Percentiles rank a stretch among this genome's conserved stretches.
Evolutionary conservation across 2,797 vertebrate species (phyloP).

Genomic region (Acridotheres tristis): DNA sequence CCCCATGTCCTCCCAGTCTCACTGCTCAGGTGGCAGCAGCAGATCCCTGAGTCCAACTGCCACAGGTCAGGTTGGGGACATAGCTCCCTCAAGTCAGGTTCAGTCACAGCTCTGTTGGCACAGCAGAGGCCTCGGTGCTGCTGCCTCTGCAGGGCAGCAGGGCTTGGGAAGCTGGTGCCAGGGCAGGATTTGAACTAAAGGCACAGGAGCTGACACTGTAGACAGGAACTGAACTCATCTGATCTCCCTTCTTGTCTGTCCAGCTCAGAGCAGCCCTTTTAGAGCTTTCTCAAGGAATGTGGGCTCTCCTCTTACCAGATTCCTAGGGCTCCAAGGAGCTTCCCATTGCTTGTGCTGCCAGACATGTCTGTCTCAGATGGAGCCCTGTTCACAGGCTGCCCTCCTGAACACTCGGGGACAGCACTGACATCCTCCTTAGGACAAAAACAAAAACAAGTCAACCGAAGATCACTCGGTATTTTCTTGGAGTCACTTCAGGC

Average conservation of each 20-base stretch:
- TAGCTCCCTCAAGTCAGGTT: too few relatives aligned
- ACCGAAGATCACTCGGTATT: background rate
- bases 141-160: background rate
- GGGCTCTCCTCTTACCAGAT: background rate
- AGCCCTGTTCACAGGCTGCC: background rate
- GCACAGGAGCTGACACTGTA: background rate
- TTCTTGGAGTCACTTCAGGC: background rate
- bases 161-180: background rate
- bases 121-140: too few relatives aligned
- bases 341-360: background rate
- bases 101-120: too few relatives aligned
- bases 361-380: background rate
- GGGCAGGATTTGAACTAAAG: background rate
- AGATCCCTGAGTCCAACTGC: background rate
- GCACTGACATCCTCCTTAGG: background rate
- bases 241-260: background rate
- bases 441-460: background rate
- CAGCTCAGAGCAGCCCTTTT: background rate
- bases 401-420: background rate
- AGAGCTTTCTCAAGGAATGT: background rate
- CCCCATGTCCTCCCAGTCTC: background rate
- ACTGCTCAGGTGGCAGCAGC: background rate
- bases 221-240: too few relatives aligned
- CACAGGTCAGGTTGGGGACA: too few relatives aligned
- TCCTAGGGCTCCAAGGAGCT: background rate